These are phyloP conservation scores for Dolichallabes microphthalmus DNA, from an alignment of 2,113 vertebrate species.

Conservation along the genomic window DNA sequence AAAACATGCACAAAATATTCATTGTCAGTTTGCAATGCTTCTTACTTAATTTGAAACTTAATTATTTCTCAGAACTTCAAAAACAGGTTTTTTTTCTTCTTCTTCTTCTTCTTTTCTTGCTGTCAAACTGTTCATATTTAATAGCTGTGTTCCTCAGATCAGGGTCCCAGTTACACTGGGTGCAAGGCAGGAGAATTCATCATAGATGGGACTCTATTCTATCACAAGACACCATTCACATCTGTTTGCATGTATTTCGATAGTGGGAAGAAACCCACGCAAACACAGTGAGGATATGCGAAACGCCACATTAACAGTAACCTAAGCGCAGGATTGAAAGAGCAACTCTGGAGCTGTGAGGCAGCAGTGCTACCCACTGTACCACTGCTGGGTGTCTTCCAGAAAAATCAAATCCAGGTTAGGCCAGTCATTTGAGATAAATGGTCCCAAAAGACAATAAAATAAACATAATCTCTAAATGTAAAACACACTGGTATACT, in stretches of 20 bases:
- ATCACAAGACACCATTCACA: not conserved
- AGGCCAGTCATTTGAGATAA: not conserved
- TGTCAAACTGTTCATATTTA: not conserved
- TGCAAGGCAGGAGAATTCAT: not conserved
- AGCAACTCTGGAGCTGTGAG: not conserved
- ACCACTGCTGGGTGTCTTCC: not conserved
- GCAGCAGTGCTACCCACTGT: not conserved
- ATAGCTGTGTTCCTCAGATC: not conserved
- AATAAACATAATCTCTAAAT: conserved; percentile 39
- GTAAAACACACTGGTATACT: conserved; percentile 28
- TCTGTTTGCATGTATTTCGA: not conserved
- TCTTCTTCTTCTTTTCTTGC: too few species aligned
- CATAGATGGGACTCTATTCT: not conserved
- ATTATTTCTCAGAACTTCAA: too few species aligned
- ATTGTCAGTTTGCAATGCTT: too few species aligned
- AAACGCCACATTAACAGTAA: not conserved
- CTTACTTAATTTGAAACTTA: too few species aligned
- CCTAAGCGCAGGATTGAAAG: not conserved
- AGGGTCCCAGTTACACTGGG: not conserved
- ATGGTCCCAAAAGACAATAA: conserved; percentile 14
- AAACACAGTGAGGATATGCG: not conserved
- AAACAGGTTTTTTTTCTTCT: too few species aligned
- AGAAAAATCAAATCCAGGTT: not conserved
- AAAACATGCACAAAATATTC: too few species aligned
- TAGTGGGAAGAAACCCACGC: not conserved